Evolutionary conservation across 1,140 invertebrate genomes (phyloP).

Genomic region (Philopotamus ludificatus): DNA sequence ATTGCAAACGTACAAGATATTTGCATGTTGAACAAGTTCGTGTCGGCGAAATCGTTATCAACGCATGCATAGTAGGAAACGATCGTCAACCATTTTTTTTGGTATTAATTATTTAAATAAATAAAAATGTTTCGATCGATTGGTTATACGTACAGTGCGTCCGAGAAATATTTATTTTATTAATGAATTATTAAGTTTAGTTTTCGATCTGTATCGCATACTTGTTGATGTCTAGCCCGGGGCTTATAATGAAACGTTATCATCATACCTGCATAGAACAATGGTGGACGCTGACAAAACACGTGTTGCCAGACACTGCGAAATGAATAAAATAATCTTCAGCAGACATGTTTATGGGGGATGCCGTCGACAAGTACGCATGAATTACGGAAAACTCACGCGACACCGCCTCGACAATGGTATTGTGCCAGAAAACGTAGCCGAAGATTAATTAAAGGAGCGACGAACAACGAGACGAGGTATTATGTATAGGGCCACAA

Average conservation of each 20-base stretch:
- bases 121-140: too few relatives aligned
- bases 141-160: too few relatives aligned
- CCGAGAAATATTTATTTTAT: too few relatives aligned
- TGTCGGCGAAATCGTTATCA: constrained; percentile 20
- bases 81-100: constrained; percentile 5
- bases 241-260: constrained; percentile 25
- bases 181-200: too few relatives aligned
- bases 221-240: too few relatives aligned
- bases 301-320: constrained; percentile 30
- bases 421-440: too few relatives aligned
- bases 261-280: constrained; percentile 27
- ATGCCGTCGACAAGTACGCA: not conserved
- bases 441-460: too few relatives aligned
- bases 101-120: too few relatives aligned
- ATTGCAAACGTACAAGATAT: constrained; percentile 5
- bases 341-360: constrained; percentile 22
- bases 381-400: not conserved
- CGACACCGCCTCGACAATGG: too few relatives aligned
- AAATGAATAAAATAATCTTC: constrained; percentile 37
- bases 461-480: too few relatives aligned
- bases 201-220: too few relatives aligned
- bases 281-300: constrained; percentile 37
- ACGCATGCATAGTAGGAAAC: too few relatives aligned
- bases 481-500: constrained; percentile 38
- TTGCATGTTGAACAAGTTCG: constrained; percentile 19